Base-by-base conservation (phyloP, 2,113 vertebrate species). In the Melanotaenia duboulayi region DNA sequence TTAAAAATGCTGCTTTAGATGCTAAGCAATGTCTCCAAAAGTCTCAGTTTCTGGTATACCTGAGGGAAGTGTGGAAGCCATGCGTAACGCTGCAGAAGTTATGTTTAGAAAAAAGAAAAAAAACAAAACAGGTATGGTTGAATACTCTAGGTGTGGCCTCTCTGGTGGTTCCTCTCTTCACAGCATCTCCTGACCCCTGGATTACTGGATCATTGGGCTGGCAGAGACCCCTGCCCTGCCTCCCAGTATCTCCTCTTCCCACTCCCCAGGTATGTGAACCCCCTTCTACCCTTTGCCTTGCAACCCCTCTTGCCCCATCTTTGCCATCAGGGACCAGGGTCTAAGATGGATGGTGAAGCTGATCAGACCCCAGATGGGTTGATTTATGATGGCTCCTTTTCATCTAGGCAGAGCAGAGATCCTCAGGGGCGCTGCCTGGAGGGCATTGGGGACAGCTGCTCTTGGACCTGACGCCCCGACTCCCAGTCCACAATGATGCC, bases 331-430 rank as follows among this genome's bases (percentile, higher is more conserved):
- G 92, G 94, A 93, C 88, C 62, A 67, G 65, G 72, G 65, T 72
- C 25, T 32, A 90, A 95, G 96, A 95, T 95, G 90, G 94, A 96
- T 95, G 90, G 94, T 78, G 91, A 91, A 44, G 82, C 85, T 83
- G 88, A 77, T 80, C 61, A 91, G 93, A 94, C 93, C 94, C 95
- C 94, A 91, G 93, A 93, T 90, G 61, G 68, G 73, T 93, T 96
- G 96, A 98, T 97, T 97, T 95, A 97, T 97, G 94, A 94, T 80
- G 88, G 91, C 94, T 88, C 93, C 93, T 94, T 95, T 96, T 90
- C 92, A 92, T 86, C 90, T 77, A 93, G 83, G 86, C 93, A 93
- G 88, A 92, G 89, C 81, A 74, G 82, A 89, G 84, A 93, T 93
- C 96, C 94, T 93, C 81, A 57, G 94, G 94, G 94, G 83, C 89